Evolutionary conservation across 2,797 vertebrate genomes (phyloP).

Genomic region (Lagodon rhomboides): DNA sequence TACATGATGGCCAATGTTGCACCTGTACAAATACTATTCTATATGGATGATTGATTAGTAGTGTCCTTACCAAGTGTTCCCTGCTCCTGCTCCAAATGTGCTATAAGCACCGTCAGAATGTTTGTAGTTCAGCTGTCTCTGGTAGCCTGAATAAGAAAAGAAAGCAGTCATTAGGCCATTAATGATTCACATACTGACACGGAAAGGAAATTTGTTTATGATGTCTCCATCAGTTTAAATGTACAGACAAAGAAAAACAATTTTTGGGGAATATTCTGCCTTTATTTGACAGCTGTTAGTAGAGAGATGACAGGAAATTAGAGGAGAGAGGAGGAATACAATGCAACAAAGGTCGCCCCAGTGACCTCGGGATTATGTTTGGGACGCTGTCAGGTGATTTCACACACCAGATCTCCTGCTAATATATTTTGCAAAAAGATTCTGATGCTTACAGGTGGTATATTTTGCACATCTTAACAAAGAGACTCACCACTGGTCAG

Average conservation of each 20-base stretch:
- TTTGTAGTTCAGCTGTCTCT: conserved; percentile 87
- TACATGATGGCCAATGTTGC: neutral
- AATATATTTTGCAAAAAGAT: too few species aligned
- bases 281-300: neutral
- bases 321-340: neutral
- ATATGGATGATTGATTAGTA: neutral
- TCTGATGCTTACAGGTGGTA: neutral
- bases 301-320: neutral
- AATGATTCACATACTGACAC: neutral
- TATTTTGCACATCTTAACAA: neutral
- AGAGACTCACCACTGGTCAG: conserved; percentile 83
- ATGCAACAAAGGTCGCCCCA: neutral
- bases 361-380: neutral
- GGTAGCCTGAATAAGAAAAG: conserved; percentile 81
- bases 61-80: conserved; percentile 87
- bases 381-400: neutral
- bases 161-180: neutral
- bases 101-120: conserved; percentile 83
- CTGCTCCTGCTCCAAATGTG: conserved; percentile 81
- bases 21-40: neutral
- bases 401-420: neutral
- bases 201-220: neutral
- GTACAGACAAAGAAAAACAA: neutral
- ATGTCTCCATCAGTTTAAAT: neutral
- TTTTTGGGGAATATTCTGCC: neutral